Conservation (phyloP, 2,113 vertebrate genomes). For the Serinus canaria region DNA sequence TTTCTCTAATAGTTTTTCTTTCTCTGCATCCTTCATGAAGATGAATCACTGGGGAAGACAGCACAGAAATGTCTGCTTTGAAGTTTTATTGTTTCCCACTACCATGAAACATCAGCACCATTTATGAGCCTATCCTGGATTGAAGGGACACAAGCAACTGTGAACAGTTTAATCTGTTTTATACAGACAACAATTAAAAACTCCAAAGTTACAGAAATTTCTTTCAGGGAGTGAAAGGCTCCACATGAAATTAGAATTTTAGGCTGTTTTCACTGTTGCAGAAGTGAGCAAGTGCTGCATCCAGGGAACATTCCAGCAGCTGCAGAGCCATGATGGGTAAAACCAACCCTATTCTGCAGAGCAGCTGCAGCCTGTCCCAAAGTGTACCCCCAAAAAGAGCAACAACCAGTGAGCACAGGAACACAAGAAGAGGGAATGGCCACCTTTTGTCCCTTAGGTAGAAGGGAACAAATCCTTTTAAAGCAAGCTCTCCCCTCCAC, state of each 20-base stretch:
- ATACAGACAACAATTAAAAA: fast-evolving
- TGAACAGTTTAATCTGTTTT: background rate
- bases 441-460: background rate
- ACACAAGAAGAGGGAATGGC: background rate
- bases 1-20: background rate
- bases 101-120: background rate
- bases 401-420: background rate
- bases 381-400: fast-evolving
- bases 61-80: background rate
- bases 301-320: background rate
- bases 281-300: background rate
- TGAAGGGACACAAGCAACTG: background rate
- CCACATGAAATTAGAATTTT: background rate
- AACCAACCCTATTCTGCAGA: background rate
- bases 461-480: background rate
- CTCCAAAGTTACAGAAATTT: background rate
- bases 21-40: background rate
- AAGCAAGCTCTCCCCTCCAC: background rate
- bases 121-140: background rate
- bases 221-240: background rate
- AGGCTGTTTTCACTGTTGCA: background rate
- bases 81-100: background rate
- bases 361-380: background rate
- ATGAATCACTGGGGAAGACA: background rate
- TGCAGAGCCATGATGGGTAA: background rate